Evolutionary conservation across 2,888 invertebrate species (phyloP).

Genomic region (Troides oblongomaculatus): DNA sequence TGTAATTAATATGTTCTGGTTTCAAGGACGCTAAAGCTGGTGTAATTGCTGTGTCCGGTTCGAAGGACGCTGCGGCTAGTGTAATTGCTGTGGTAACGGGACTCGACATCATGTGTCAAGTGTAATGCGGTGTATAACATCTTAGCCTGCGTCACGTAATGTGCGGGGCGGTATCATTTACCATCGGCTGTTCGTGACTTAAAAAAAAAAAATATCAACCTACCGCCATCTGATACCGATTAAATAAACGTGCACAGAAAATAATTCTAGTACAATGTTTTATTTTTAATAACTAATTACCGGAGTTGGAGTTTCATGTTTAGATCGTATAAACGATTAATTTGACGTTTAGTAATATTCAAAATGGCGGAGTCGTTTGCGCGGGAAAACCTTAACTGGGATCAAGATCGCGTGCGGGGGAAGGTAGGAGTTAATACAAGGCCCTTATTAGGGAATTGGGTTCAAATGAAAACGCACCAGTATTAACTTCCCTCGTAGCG

Average conservation of each 20-base stretch:
- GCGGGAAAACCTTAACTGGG: slow-evolving; percentile 27
- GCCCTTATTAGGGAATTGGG: slow-evolving; percentile 17
- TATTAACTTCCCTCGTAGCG: too few relatives aligned
- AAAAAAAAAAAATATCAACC: slow-evolving; percentile 1
- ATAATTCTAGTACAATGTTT: not conserved
- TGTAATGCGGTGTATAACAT: too few relatives aligned
- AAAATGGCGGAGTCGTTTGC: slow-evolving; percentile 24
- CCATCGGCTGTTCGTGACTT: slow-evolving; percentile 17
- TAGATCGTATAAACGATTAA: slow-evolving; percentile 33
- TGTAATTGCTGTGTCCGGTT: too few relatives aligned
- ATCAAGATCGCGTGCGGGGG: slow-evolving; percentile 14
- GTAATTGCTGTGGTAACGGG: too few relatives aligned
- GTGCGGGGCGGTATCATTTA: not conserved
- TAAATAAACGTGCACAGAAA: slow-evolving; percentile 14
- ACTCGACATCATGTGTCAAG: too few relatives aligned
- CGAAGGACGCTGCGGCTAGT: too few relatives aligned
- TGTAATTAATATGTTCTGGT: too few relatives aligned
- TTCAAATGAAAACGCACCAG: too few relatives aligned
- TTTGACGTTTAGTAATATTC: slow-evolving; percentile 16
- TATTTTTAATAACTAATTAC: slow-evolving; percentile 17
- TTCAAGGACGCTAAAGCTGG: too few relatives aligned
- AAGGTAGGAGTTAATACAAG: slow-evolving; percentile 13
- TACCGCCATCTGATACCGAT: slow-evolving; percentile 12
- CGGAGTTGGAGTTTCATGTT: slow-evolving; percentile 31
- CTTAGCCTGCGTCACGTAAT: too few relatives aligned